Evolutionary conservation across 1,140 invertebrate genomes (phyloP), one percentile per base, ranked within the genome.

Genomic region (Elymnias hypermnestra): DNA sequence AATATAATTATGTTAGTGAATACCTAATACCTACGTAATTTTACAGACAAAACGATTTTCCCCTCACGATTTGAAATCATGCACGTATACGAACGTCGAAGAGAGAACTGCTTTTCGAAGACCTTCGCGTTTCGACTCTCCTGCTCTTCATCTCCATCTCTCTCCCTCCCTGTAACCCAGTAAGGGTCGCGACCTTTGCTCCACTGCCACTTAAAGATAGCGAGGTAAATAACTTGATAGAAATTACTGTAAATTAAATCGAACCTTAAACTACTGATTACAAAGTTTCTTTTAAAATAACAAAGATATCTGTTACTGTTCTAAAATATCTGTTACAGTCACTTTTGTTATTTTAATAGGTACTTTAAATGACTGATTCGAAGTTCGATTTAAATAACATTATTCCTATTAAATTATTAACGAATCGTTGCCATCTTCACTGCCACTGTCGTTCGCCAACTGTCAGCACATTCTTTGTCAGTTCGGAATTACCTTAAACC

Each of bases 1-100:
- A 74, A 78, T 82, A 82, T 79, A 79, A 75, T 81, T 82, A 79
- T 79, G 74, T 81, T 71, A 76, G 74, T 82, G 72, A 81, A 79
- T 82, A 71, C 63, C 77, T 82, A 81, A 73, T 36, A 62, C 43
- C 77, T 84, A 82, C 69, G 63, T 77, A 65, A 68, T 79, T 70
- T 75, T 74, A 83, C 72, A 81, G 65, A 74, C 76, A 64, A 75
- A 75, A 72, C 64, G 63, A 60, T 72, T 71, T 64, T 69, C 66
- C 63, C 67, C 59, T 63, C 72, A 76, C 70, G 76, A 78, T 76
- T 78, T 75, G 65, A 57, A 78, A 78, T 71, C 76, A 76, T 78
- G 74, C 63, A 73, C 78, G 74, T 83, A 83, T 79, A 83, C 76
- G 71, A 81, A 75, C 70, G 63, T 71, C 70, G 66, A 73, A 72